Evolutionary conservation across 2,888 invertebrate species (phyloP).

Genomic region (Anthrax anthrax): DNA sequence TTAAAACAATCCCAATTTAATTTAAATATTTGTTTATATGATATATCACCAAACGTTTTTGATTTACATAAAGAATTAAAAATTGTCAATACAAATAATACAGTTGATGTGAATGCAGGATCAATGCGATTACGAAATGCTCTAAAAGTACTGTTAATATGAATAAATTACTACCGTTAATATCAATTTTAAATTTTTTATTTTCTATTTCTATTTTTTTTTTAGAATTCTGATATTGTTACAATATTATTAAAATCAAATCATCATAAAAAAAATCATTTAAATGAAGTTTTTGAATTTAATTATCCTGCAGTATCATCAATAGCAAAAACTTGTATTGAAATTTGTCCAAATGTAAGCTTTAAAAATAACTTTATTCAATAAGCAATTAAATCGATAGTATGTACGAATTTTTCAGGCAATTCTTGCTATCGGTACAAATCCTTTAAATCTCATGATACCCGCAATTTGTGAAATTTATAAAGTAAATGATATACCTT

Average conservation of each 20-base stretch:
- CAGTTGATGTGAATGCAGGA: conserved; percentile 9
- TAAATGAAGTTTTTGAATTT: conserved; percentile 8
- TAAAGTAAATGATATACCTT: conserved; percentile 8
- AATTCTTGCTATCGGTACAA: conserved; percentile 12
- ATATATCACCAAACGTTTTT: conserved; percentile 9
- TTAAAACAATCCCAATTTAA: conserved; percentile 10
- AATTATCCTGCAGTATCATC: conserved; percentile 13
- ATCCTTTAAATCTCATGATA: conserved; percentile 13
- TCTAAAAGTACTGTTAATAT: conserved; percentile 13
- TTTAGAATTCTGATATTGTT: conserved; percentile 11
- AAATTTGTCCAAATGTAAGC: conserved; percentile 13
- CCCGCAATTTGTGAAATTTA: conserved; percentile 13
- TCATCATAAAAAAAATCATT: neutral
- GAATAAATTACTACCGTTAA: no score
- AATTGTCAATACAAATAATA: conserved; percentile 10
- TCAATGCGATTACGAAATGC: conserved; percentile 11
- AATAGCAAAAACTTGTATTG: conserved; percentile 13
- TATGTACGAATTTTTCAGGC: conserved; percentile 6
- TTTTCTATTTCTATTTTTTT: neutral
- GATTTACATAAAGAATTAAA: conserved; percentile 9
- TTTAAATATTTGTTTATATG: conserved; percentile 10
- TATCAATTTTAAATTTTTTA: neutral
- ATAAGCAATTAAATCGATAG: neutral
- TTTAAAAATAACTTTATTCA: neutral
- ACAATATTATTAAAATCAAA: conserved; percentile 7